These are phyloP conservation scores for Saimiri boliviensis DNA, from an alignment of 2,113 vertebrate genomes.

Conservation along the genomic window DNA sequence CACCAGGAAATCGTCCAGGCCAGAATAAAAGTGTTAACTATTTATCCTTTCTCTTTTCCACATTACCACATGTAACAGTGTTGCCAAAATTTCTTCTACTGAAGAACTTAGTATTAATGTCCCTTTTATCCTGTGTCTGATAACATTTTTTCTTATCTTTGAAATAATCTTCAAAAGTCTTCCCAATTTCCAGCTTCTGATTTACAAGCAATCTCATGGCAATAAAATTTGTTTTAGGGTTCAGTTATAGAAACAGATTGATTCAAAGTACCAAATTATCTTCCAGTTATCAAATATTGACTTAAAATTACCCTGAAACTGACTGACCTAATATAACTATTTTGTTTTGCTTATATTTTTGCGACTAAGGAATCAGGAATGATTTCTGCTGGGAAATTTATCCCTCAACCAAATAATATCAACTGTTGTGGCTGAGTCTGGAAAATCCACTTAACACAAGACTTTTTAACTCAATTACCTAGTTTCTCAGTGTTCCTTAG, in stretches of 20 bases:
- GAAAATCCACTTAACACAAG: not conserved
- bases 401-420: not conserved
- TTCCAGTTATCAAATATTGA: not conserved
- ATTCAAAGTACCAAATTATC: not conserved
- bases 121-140: not conserved
- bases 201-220: not conserved
- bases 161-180: not conserved
- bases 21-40: not conserved
- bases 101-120: not conserved
- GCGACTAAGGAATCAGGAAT: not conserved
- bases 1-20: not conserved
- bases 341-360: not conserved
- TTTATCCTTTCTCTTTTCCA: not conserved
- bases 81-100: not conserved
- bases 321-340: not conserved
- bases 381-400: not conserved
- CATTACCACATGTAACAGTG: not conserved
- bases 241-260: not conserved
- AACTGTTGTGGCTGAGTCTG: not conserved
- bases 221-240: not conserved
- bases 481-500: not conserved
- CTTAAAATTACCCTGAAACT: not conserved
- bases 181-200: not conserved
- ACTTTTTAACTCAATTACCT: not conserved
- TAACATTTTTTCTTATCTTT: not conserved